A percentile compares a stretch with the other conserved stretches of the same genome.
These are phyloP conservation scores for Percopsis transmontana DNA, from an alignment of 2,113 vertebrate species.

Conservation along the genomic window DNA sequence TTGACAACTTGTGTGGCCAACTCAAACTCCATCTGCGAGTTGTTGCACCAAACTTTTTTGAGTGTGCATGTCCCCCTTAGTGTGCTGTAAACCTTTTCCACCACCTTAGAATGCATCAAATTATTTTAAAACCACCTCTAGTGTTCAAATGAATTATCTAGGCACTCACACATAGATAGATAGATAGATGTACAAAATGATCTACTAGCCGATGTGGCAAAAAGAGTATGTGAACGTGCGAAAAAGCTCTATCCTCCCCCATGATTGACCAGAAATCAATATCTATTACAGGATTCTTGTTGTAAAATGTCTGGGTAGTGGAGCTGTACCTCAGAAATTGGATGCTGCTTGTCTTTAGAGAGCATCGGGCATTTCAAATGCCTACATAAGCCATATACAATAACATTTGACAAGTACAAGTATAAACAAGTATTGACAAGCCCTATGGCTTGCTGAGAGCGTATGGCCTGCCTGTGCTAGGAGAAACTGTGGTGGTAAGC, in stretches of 20 bases:
- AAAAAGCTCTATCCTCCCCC: neutral
- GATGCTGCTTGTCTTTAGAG: conserved; percentile 14
- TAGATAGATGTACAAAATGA: neutral
- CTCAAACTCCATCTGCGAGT: no score
- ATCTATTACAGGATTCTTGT: conserved; percentile 23
- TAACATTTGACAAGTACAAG: conserved; percentile 28
- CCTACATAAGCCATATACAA: conserved; percentile 20
- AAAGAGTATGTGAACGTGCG: neutral
- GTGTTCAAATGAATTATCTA: no score
- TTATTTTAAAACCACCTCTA: no score
- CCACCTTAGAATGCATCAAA: no score
- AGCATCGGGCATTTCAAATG: conserved; percentile 18
- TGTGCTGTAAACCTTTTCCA: no score
- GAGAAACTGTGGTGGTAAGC: conserved; percentile 4
- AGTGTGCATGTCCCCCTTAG: no score
- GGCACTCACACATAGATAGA: neutral
- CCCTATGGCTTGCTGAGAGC: conserved; percentile 19
- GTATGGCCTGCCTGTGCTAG: neutral
- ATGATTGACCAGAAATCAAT: conserved; percentile 40
- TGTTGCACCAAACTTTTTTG: no score
- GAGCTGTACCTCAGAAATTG: conserved; percentile 18
- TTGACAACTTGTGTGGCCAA: no score
- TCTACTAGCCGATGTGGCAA: neutral
- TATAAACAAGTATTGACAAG: conserved; percentile 37
- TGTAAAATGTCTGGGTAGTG: conserved; percentile 20